These are phyloP conservation scores for Rousettus madagascariensis DNA, from an alignment of 2,797 vertebrate genomes.

Conservation along the genomic window DNA sequence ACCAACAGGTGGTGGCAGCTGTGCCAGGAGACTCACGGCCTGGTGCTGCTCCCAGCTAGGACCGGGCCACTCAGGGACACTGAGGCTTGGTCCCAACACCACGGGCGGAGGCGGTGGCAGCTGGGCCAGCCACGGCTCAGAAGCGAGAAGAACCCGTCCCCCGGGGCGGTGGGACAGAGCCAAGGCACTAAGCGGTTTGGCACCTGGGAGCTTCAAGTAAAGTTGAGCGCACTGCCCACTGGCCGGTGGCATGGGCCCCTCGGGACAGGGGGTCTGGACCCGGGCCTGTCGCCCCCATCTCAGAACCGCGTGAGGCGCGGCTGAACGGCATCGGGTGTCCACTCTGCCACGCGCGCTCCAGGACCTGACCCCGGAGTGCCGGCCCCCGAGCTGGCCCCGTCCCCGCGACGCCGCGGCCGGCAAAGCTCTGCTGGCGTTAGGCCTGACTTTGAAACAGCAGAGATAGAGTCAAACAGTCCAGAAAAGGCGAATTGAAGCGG, in stretches of 20 bases:
- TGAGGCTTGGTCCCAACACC: conserved; percentile 60
- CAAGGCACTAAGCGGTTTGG: conserved; percentile 81
- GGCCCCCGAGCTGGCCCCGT: too few species aligned
- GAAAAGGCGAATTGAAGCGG: too few species aligned
- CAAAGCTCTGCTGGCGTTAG: too few species aligned
- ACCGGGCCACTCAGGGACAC: not conserved
- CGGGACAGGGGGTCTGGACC: not conserved
- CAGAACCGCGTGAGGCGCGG: not conserved
- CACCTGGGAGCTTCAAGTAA: conserved; percentile 78
- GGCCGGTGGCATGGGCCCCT: not conserved
- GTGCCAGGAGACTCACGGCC: not conserved
- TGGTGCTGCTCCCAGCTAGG: not conserved
- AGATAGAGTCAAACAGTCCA: too few species aligned
- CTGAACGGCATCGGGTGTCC: too few species aligned
- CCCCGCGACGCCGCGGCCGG: too few species aligned
- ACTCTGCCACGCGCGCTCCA: too few species aligned
- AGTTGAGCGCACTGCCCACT: not conserved
- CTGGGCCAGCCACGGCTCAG: conserved; percentile 30
- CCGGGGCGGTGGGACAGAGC: conserved; percentile 61
- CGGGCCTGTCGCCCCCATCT: not conserved
- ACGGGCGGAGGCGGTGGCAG: not conserved
- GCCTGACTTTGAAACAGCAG: too few species aligned
- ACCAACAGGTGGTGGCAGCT: not conserved
- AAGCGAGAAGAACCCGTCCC: conserved; percentile 38
- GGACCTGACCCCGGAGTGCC: too few species aligned